These are phyloP conservation scores for Eumeta japonica DNA, from an alignment of 1,140 invertebrate genomes.

Conservation along the genomic window DNA sequence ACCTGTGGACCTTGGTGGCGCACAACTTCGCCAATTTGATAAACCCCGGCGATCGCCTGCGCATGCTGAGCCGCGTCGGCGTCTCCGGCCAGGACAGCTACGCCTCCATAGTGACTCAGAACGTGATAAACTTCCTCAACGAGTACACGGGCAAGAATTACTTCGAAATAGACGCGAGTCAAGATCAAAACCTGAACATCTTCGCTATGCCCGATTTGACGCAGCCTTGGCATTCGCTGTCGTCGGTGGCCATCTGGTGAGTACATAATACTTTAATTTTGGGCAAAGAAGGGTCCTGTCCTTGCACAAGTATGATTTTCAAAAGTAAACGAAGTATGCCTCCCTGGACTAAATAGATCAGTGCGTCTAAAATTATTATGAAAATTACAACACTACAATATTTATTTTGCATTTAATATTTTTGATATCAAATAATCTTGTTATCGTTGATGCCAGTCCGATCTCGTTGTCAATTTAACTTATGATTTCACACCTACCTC, in stretches of 20 bases:
- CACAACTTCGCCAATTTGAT: slow-evolving; percentile 31
- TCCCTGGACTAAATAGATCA: too few species aligned
- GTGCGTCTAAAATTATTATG: too few species aligned
- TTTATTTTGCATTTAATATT: too few species aligned
- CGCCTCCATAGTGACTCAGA: slow-evolving; percentile 28
- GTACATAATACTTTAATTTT: slow-evolving; percentile 10
- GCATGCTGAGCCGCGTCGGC: slow-evolving; percentile 21
- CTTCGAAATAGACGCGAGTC: slow-evolving; percentile 24
- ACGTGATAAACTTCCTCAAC: slow-evolving; percentile 23
- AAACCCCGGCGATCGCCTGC: slow-evolving; percentile 22
- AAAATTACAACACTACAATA: too few species aligned
- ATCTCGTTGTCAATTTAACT: too few species aligned
- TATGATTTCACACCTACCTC: too few species aligned
- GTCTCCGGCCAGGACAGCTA: slow-evolving; percentile 22
- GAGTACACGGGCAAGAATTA: slow-evolving; percentile 30
- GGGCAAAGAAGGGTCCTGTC: neutral
- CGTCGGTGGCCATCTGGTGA: slow-evolving; percentile 41
- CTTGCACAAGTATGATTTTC: slow-evolving; percentile 7
- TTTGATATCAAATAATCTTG: too few species aligned
- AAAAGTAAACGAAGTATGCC: too few species aligned
- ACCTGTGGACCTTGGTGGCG: slow-evolving; percentile 41
- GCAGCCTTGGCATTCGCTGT: slow-evolving; percentile 33
- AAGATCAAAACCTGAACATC: slow-evolving; percentile 27
- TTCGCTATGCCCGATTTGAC: slow-evolving; percentile 35
- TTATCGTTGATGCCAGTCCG: too few species aligned